phyloP scores from a whole-genome alignment of 2,888 invertebrate genomes.

The Andrena fulva region DNA sequence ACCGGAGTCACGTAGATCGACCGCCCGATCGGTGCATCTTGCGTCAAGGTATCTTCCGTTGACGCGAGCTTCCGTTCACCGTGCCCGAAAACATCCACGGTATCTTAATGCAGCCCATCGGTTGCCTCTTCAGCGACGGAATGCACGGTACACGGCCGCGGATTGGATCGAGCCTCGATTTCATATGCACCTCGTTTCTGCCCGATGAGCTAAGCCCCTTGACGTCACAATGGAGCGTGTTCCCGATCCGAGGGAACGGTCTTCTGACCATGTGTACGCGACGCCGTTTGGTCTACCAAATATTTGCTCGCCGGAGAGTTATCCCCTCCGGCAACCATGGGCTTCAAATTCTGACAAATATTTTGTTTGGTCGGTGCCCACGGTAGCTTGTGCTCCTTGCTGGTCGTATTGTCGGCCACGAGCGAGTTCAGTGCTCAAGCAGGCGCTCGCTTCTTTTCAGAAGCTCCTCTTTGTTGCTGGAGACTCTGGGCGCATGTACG shows the following conservation, averaged over 20 bases:
- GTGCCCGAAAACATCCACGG: conserved; percentile 32
- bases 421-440: neutral
- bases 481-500: neutral
- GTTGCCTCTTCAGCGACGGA: neutral
- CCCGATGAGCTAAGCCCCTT: conserved; percentile 1
- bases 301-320: conserved; percentile 1
- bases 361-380: neutral
- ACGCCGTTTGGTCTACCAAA: conserved; percentile 19
- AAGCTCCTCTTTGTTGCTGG: neutral
- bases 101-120: conserved; percentile 26
- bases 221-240: conserved; percentile 24
- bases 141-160: conserved; percentile 7
- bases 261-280: neutral
- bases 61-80: conserved; percentile 46
- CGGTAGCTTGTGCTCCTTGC: neutral
- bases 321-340: neutral
- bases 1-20: conserved; percentile 44
- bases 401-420: neutral
- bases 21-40: conserved; percentile 46
- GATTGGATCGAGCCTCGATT: conserved; percentile 5
- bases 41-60: conserved; percentile 63
- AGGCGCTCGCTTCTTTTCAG: neutral
- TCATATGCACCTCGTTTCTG: neutral
- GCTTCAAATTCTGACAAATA: neutral
- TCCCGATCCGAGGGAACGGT: conserved; percentile 12